Evolutionary conservation across 2,888 invertebrate genomes (phyloP), one percentile per base, ranked within the genome.

Genomic region (Rhingia rostrata): DNA sequence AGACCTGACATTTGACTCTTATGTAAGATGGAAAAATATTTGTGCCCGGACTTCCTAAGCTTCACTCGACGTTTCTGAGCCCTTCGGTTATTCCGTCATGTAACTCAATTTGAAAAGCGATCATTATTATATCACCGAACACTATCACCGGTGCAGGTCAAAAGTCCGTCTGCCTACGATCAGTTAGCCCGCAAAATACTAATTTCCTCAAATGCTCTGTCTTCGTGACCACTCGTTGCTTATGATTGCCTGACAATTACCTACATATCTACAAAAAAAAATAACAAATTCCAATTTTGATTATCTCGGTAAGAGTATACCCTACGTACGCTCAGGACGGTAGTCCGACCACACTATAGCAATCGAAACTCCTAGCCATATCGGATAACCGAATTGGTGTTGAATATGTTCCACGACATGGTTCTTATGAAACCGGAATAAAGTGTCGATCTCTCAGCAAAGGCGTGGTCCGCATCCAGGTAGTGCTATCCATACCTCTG

Each of bases 321-420:
- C 22, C 22, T 22, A 22, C 22, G 22, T 22, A 35, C 60, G 60
- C 66, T 70, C 72, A 67, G 39, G 72, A 66, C 82, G 77, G 82
- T 78, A 83, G 72, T 56, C 53, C 54, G 63, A 12, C 56, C 56
- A 12, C 70, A 66, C 70, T 63, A 67, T 69, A 69, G 63, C 53
- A 33, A 81, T 14, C 39, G 9, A 43, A 70, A 54, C 66, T 66
- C 43, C 67, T 61, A 51, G 69, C 63, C 51, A 60, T 84, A 84
- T 84, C 83, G 79, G 69, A 79, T 84, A 70, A 79, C 83, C 79
- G 74, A 84, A 74, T 79, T 84, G 83, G 79, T 84, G 73, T 74
- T 79, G 69, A 73, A 74, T 84, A 74, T 84, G 83, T 84, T 84
- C 60, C 73, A 58, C 74, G 69, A 79, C 67, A 72, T 66, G 70